Base-by-base conservation (phyloP, 2,797 vertebrate genomes). In the Rhinoraja longicauda region DNA sequence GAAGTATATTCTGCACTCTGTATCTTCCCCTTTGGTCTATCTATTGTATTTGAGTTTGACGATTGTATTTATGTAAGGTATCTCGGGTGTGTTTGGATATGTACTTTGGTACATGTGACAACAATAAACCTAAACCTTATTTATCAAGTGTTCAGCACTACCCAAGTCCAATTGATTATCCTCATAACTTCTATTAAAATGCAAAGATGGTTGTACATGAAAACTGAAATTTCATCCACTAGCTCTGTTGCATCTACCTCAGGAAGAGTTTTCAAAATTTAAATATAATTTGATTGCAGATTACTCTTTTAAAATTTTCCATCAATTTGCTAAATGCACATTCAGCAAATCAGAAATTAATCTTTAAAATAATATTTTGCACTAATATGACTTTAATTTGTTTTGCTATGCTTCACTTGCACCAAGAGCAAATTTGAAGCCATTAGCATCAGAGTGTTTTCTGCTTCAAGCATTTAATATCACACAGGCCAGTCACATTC, bases 391-490 rank as follows among this genome's bases (percentile, higher is more conserved):
- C 19, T 45, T 91, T 64, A 13, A 64, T 21, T 88, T 64, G 5
- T 6, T 39, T 91, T 91, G 91, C 19, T 29, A 73, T 72, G 64
- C 21, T 91, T 73, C 26, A 13, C 26, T 53, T 73, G 24, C 67
- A 73, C 9, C 36, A 29, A 26, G 19, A 26, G 24, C 72, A 39
- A 72, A 13, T 53, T 72, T 39, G 7, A 91, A 91, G 29, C 36
- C 88, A 70, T 91, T 53, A 24, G 36, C 39, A 12, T 75, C 10
- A 73, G 70, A 73, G 26, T 73, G 24, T n/a, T 92, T 75, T 36
- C 90, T 73, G 90, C 39, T 92, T 75, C 70, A 73, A 92, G 39
- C 70, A 72, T 53, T 70, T 45, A 91, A 75, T 73, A 73, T 29
- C 19, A 45, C 64, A 45, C 19, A 53, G 90, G 36, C 39, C 70